A percentile compares a stretch with the other conserved stretches of the same genome.
phyloP scores from a whole-genome alignment of 92 coral and sea anemone species.

The Micromussa lordhowensis region DNA sequence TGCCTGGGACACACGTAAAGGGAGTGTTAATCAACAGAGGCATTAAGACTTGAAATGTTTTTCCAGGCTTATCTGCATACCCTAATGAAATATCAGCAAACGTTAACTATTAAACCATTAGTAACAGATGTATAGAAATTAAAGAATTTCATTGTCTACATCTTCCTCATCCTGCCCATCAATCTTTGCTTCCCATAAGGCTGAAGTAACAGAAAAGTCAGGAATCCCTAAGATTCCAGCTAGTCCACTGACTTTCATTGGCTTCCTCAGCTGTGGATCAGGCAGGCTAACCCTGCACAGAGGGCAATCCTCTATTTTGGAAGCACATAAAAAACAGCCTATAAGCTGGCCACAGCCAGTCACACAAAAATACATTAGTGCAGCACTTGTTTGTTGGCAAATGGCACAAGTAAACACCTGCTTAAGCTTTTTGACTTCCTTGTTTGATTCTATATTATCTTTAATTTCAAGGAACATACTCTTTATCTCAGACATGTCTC shows the following conservation, averaged over 20 bases:
- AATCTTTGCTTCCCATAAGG: conserved; percentile 24
- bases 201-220: conserved; percentile 13
- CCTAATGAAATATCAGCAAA: too few species aligned
- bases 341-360: conserved; percentile 52
- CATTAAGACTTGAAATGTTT: background rate
- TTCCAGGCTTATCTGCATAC: too few species aligned
- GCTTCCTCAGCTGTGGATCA: conserved; percentile 11
- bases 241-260: conserved; percentile 35
- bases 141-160: background rate
- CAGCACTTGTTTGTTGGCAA: conserved; percentile 34
- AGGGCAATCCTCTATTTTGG: conserved; percentile 35
- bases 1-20: too few species aligned
- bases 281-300: conserved; percentile 27
- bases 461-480: conserved; percentile 23
- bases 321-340: conserved; percentile 45
- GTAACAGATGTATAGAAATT: too few species aligned
- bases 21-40: background rate
- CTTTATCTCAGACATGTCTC: conserved; percentile 11
- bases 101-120: too few species aligned
- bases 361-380: conserved; percentile 45
- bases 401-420: conserved; percentile 27
- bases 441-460: conserved; percentile 9
- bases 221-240: background rate
- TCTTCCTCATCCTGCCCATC: conserved; percentile 3
- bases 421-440: conserved; percentile 7